Evolutionary conservation across 2,888 invertebrate genomes (phyloP).

Genomic region (Troilus luridus): DNA sequence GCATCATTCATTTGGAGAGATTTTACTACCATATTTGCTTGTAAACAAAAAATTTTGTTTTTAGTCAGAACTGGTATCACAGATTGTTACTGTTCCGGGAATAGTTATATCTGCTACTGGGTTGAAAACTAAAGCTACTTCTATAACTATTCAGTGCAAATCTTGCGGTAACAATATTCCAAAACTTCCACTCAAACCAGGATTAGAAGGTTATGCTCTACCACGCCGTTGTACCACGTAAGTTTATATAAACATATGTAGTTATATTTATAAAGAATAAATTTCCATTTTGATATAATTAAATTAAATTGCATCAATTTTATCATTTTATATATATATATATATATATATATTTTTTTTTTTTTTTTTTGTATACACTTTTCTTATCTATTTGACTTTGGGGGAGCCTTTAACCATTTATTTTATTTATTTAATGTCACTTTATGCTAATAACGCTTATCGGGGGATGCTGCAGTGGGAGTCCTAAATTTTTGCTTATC

Average conservation of each 20-base stretch:
- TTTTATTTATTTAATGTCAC: too few relatives aligned
- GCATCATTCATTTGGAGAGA: too few relatives aligned
- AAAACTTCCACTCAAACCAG: conserved; percentile 92
- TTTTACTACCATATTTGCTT: too few relatives aligned
- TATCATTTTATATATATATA: too few relatives aligned
- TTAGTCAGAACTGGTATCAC: conserved; percentile 93
- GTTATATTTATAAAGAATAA: background rate
- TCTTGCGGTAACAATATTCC: conserved; percentile 91
- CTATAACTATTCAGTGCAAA: conserved; percentile 95
- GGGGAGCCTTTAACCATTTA: too few relatives aligned
- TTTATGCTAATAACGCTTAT: too few relatives aligned
- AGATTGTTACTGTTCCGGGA: conserved; percentile 94
- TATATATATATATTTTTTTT: too few relatives aligned
- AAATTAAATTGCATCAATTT: background rate
- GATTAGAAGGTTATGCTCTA: conserved; percentile 94
- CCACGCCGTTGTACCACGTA: conserved; percentile 95
- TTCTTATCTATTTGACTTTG: too few relatives aligned
- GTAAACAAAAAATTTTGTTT: conserved; percentile 66
- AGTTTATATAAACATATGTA: conserved; percentile 72
- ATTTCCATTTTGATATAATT: background rate
- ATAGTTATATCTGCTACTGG: conserved; percentile 95
- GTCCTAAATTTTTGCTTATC: too few relatives aligned
- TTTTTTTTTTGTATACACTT: too few relatives aligned
- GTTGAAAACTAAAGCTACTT: conserved; percentile 95
- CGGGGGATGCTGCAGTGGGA: too few relatives aligned